Base-by-base conservation (phyloP, 2,888 invertebrate species). In the Protonemura montana region DNA sequence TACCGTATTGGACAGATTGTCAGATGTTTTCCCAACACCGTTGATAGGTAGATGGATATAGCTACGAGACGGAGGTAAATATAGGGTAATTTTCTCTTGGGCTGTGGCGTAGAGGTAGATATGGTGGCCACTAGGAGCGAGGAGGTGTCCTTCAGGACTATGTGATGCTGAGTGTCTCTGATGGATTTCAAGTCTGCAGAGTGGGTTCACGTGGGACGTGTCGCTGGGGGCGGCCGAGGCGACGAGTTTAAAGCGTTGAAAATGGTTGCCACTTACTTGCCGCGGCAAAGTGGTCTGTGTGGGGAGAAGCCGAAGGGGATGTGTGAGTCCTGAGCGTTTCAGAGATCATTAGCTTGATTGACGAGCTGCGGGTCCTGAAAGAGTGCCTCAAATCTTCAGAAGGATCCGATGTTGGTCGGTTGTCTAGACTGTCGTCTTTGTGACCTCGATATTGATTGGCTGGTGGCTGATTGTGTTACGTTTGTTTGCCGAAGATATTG, bases 401-500 rank as follows among this genome's bases (percentile, higher is more conserved):
- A 21, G 59, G 21, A 59, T 59, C 59, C 2, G 21, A 13, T 21
- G 59, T 7, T 21, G 21, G 1, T 2, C 59, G 21, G 59, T 59
- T 59, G 59, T 59, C 59, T 59, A 59, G 59, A 59, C 59, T 10
- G 1, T 2, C 13, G 59, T 59, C 21, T 59, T 21, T 10, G 1
- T 59, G 59, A 59, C 59, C 59, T 59, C 59, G 59, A 59, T 59
- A 59, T 59, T 59, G 59, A 59, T 59, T 59, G 59, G 59, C 59
- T 3, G 35, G 35, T 35, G 35, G 35, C 59, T 59, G 59, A 59
- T 59, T 59, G 59, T 59, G 59, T 13, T 10, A 10, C 59, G 59
- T 2, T 21, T 21, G 59, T 21, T 21, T 59, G 59, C 13, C 59
- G 21, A 59, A 16, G 59, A 21, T 59, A 59, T 59, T 59, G 59